Conservation (phyloP, 1,140 invertebrate genomes). For the Adelges cooleyi region DNA sequence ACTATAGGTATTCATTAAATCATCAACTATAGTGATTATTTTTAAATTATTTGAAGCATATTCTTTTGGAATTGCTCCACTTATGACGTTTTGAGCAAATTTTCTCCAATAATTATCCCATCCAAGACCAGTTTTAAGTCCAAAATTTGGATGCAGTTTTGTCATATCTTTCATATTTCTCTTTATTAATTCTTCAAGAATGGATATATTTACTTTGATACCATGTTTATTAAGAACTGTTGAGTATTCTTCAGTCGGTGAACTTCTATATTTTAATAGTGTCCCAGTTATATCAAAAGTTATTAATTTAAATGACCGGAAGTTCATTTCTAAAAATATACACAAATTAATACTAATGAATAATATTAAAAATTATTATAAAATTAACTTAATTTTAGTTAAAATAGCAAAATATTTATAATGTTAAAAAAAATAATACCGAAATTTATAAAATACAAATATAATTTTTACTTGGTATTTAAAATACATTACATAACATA, state of each 20-base stretch:
- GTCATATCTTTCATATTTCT: slow-evolving; percentile 49
- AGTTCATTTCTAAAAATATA: background rate
- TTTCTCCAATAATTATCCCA: slow-evolving; percentile 73
- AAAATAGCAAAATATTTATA: no score
- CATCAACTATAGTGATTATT: slow-evolving; percentile 45
- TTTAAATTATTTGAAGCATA: slow-evolving; percentile 36
- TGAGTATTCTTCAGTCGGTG: slow-evolving; percentile 62
- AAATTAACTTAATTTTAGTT: no score
- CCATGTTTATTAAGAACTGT: slow-evolving; percentile 56
- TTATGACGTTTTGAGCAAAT: slow-evolving; percentile 54
- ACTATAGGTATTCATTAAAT: slow-evolving; percentile 51
- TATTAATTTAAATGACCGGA: slow-evolving; percentile 42
- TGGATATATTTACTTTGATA: slow-evolving; percentile 45
- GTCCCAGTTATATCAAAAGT: slow-evolving; percentile 85
- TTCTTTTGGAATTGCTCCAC: slow-evolving; percentile 35
- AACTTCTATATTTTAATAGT: slow-evolving; percentile 54
- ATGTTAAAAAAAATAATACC: no score
- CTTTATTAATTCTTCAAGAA: slow-evolving; percentile 52
- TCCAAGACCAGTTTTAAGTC: slow-evolving; percentile 47
- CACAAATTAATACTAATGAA: no score
- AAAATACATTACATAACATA: no score
- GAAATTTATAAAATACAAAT: no score
- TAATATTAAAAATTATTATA: no score
- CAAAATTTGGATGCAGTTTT: slow-evolving; percentile 66
- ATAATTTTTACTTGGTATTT: no score